These are phyloP conservation scores for Leptocoma aspasia DNA, from an alignment of 2,113 vertebrate species.

Conservation along the genomic window DNA sequence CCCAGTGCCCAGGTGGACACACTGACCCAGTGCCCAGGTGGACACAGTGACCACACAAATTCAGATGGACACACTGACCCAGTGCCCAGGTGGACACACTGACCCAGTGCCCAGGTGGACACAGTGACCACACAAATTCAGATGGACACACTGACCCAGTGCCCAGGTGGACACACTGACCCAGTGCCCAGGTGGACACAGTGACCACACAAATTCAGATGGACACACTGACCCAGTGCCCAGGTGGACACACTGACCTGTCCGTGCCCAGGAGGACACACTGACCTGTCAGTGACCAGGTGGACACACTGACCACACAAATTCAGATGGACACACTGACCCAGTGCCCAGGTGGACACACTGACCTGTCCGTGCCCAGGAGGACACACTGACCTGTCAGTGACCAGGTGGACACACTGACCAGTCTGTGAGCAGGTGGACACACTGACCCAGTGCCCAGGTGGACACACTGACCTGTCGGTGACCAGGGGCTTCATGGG, in stretches of 20 bases:
- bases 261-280: background rate
- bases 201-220: background rate
- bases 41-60: background rate
- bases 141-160: too few species aligned
- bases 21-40: too few species aligned
- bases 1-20: background rate
- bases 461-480: conserved; percentile 78
- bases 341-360: background rate
- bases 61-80: background rate
- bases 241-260: background rate
- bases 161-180: background rate
- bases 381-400: conserved; percentile 80
- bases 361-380: background rate
- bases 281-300: too few species aligned
- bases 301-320: background rate
- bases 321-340: too few species aligned
- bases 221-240: too few species aligned
- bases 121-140: too few species aligned
- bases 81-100: background rate
- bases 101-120: background rate
- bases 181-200: background rate
- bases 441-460: conserved; percentile 45
- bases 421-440: too few species aligned
- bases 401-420: conserved; percentile 70
- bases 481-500: conserved; percentile 92